phyloP scores from a whole-genome alignment of 2,113 vertebrate species.

The Menidia beryllina region DNA sequence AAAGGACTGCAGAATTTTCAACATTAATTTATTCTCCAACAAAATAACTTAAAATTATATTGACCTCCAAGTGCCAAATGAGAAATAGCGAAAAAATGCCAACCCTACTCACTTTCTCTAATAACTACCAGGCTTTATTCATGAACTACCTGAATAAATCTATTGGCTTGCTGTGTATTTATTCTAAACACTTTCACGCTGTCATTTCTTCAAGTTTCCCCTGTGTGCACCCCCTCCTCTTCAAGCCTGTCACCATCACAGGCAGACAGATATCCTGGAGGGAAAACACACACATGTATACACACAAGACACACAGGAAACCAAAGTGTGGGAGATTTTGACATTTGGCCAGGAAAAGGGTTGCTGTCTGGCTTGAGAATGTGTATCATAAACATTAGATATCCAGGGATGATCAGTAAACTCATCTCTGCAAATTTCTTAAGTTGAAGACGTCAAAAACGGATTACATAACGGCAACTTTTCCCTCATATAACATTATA shows the following conservation, averaged over 20 bases:
- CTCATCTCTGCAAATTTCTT: conserved; percentile 54
- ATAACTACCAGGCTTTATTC: conserved; percentile 1
- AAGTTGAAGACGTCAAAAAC: conserved; percentile 59
- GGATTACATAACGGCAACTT: conserved; percentile 50
- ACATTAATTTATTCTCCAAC: not conserved
- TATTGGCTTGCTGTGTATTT: conserved; percentile 14
- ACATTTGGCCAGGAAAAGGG: conserved; percentile 60
- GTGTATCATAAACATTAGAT: conserved; percentile 58
- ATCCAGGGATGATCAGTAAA: conserved; percentile 61
- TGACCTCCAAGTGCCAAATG: not conserved
- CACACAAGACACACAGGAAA: conserved; percentile 34
- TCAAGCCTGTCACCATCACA: conserved; percentile 64
- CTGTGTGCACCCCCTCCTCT: conserved; percentile 38
- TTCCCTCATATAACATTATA: conserved; percentile 52
- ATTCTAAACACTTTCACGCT: conserved; percentile 57
- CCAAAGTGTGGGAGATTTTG: conserved; percentile 61
- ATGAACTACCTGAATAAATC: no score
- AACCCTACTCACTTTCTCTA: not conserved
- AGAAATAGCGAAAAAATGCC: not conserved
- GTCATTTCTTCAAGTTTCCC: conserved; percentile 42
- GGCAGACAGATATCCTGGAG: conserved; percentile 56
- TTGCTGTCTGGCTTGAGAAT: conserved; percentile 55
- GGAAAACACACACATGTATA: conserved; percentile 38
- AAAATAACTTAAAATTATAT: not conserved
- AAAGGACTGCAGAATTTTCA: not conserved